A percentile compares a stretch with the other conserved stretches of the same genome.
phyloP scores from a whole-genome alignment of 2,113 vertebrate species.

The Fulica atra region DNA sequence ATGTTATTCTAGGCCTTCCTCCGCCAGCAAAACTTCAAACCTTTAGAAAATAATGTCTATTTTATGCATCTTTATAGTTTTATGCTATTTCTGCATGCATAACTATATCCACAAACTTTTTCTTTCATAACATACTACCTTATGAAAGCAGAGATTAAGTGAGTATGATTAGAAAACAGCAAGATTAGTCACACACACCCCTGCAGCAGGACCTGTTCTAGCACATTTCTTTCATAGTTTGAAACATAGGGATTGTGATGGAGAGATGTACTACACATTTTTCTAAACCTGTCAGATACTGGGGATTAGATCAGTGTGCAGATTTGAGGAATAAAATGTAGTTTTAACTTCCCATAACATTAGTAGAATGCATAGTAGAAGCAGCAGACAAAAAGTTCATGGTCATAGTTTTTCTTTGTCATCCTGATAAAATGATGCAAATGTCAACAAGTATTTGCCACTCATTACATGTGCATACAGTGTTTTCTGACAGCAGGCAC shows the following conservation, averaged over 20 bases:
- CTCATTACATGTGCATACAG: not conserved
- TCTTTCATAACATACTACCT: not conserved
- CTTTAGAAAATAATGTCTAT: not conserved
- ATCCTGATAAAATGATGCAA: not conserved
- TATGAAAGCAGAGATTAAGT: conserved; percentile 4
- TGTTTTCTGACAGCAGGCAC: not conserved
- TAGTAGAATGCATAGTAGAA: too few relatives aligned
- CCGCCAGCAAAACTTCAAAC: not conserved
- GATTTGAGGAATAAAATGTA: not conserved
- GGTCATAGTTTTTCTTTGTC: not conserved
- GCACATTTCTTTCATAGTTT: conserved; percentile 54
- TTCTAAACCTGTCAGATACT: not conserved
- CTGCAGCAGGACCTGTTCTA: conserved; percentile 53
- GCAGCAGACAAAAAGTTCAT: not conserved
- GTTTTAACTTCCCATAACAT: not conserved
- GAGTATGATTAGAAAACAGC: not conserved
- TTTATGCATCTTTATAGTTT: not conserved
- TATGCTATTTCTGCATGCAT: not conserved
- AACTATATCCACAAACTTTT: not conserved
- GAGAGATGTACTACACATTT: not conserved
- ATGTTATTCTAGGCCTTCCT: not conserved
- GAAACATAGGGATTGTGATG: not conserved
- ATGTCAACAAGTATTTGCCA: not conserved
- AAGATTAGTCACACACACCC: conserved; percentile 10
- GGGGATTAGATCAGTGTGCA: not conserved